A percentile compares a stretch with the other conserved stretches of the same genome.
Evolutionary conservation across 2,888 invertebrate species (phyloP).

Genomic region (Harpalus rufipes): DNA sequence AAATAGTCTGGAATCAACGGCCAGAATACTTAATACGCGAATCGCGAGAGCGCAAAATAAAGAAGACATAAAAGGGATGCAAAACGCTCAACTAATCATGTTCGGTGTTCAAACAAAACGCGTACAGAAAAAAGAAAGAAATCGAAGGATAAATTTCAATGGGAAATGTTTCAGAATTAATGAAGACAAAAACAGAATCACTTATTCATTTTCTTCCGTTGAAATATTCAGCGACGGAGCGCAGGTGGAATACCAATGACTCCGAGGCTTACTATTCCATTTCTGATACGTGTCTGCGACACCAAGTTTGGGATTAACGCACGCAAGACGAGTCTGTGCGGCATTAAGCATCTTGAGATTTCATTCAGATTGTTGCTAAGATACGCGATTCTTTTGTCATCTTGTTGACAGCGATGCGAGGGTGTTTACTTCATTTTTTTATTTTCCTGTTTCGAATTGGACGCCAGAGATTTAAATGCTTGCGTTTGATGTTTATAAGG

Average conservation of each 20-base stretch:
- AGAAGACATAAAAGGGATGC: conserved; percentile 50
- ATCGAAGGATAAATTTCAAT: conserved; percentile 59
- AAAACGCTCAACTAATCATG: conserved; percentile 52
- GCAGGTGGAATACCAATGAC: conserved; percentile 58
- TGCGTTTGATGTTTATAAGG: neutral
- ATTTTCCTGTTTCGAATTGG: neutral
- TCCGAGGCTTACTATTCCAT: conserved; percentile 37
- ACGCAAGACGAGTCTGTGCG: neutral
- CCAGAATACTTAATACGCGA: conserved; percentile 36
- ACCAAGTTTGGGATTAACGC: conserved; percentile 39
- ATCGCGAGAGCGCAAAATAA: conserved; percentile 31
- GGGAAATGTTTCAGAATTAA: conserved; percentile 62
- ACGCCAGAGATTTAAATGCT: neutral
- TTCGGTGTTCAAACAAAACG: conserved; percentile 44
- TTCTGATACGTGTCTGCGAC: conserved; percentile 56
- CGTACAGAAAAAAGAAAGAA: conserved; percentile 49
- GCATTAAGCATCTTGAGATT: conserved; percentile 18
- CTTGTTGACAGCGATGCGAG: neutral
- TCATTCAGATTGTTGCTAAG: conserved; percentile 19
- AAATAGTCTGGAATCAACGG: conserved; percentile 38
- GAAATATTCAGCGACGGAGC: conserved; percentile 50
- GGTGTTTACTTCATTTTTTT: neutral
- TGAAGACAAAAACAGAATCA: conserved; percentile 62
- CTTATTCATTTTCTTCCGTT: conserved; percentile 56
- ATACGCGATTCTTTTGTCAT: conserved; percentile 9